These are phyloP conservation scores for Vanacampus margaritifer DNA, from an alignment of 2,113 vertebrate species.

Conservation along the genomic window DNA sequence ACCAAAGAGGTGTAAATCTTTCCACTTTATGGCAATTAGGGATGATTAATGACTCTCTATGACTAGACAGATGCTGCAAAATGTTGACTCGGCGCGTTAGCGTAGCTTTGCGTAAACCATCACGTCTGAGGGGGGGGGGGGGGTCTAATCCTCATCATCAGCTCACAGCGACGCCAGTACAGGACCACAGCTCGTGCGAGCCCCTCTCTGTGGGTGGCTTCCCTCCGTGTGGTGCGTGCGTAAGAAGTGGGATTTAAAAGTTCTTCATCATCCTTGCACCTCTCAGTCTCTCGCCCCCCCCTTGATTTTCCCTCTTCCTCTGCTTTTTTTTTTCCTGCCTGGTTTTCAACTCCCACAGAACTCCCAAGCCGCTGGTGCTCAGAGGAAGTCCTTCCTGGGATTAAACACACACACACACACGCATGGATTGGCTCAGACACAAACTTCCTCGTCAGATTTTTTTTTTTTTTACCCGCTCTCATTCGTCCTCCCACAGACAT, in stretches of 20 bases:
- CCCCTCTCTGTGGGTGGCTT: conserved; percentile 60
- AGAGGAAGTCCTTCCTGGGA: conserved; percentile 74
- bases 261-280: conserved; percentile 39
- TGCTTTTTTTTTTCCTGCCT: conserved; percentile 48
- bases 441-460: conserved; percentile 63
- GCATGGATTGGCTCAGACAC: conserved; percentile 14
- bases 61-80: background rate
- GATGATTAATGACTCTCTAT: background rate
- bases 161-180: conserved; percentile 45
- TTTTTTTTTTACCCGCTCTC: conserved; percentile 47
- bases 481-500: conserved; percentile 69
- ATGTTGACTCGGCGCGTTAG: background rate
- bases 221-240: conserved; percentile 13
- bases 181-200: conserved; percentile 34
- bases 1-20: background rate
- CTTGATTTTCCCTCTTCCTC: conserved; percentile 31
- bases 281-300: conserved; percentile 15
- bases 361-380: conserved; percentile 61
- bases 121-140: conserved; percentile 43
- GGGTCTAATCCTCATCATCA: conserved; percentile 36
- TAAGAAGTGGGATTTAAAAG: conserved; percentile 32
- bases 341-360: conserved; percentile 67
- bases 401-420: conserved; percentile 48
- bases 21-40: background rate
- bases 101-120: conserved; percentile 42